These are phyloP conservation scores for Hyposoter didymator DNA, from an alignment of 2,888 invertebrate genomes.

Conservation along the genomic window DNA sequence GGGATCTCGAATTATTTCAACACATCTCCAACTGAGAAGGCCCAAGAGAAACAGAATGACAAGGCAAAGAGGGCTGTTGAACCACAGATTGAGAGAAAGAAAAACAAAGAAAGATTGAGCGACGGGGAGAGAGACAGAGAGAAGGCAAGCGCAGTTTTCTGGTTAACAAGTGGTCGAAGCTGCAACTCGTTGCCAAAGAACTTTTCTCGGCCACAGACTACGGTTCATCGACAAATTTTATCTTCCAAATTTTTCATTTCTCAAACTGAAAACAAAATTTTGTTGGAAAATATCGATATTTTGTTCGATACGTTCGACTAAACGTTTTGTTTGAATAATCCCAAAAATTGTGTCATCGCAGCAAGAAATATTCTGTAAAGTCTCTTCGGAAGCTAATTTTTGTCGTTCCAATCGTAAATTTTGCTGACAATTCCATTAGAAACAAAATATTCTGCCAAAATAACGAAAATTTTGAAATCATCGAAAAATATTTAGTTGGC, in stretches of 20 bases:
- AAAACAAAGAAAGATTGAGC: slow-evolving; percentile 5
- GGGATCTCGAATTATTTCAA: slow-evolving; percentile 59
- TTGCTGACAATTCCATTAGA: too few relatives aligned
- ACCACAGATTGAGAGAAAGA: slow-evolving; percentile 1
- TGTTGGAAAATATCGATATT: too few relatives aligned
- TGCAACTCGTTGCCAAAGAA: slow-evolving; percentile 57
- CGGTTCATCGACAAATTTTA: neutral
- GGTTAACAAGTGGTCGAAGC: slow-evolving; percentile 69
- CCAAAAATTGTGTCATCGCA: too few relatives aligned
- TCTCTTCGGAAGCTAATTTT: too few relatives aligned
- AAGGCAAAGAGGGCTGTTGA: slow-evolving; percentile 21
- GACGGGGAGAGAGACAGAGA: neutral
- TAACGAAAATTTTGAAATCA: too few relatives aligned
- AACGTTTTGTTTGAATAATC: too few relatives aligned
- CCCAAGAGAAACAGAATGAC: slow-evolving; percentile 45
- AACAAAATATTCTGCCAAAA: too few relatives aligned
- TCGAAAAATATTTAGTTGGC: too few relatives aligned
- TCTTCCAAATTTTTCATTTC: neutral
- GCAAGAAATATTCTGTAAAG: too few relatives aligned
- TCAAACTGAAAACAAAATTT: too few relatives aligned
- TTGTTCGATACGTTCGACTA: too few relatives aligned
- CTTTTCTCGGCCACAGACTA: slow-evolving; percentile 36
- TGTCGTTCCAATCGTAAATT: too few relatives aligned
- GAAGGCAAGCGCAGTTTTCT: slow-evolving; percentile 38
- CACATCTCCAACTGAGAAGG: slow-evolving; percentile 33